These are phyloP conservation scores for Drosophila repletoides DNA, from an alignment of 1,140 invertebrate genomes.

Conservation along the genomic window DNA sequence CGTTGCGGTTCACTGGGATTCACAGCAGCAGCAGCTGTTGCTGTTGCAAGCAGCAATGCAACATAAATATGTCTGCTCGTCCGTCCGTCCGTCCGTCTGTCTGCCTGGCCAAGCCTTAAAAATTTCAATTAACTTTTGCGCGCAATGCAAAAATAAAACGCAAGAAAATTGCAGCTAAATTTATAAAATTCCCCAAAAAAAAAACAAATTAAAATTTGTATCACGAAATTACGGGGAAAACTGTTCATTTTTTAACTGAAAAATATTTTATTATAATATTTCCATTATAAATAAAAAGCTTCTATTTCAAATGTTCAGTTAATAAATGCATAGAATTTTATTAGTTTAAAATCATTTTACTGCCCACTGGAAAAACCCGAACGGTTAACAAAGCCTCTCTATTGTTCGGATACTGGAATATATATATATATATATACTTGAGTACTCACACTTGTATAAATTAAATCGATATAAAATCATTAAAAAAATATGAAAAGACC, in stretches of 20 bases:
- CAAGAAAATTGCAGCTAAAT: slow-evolving; percentile 33
- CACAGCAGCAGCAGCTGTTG: slow-evolving; percentile 32
- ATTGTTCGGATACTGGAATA: slow-evolving; percentile 7
- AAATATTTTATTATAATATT: too few relatives aligned
- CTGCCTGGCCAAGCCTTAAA: slow-evolving; percentile 61
- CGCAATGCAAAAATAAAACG: slow-evolving; percentile 36
- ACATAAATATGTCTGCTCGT: slow-evolving; percentile 50
- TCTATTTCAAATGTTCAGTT: too few relatives aligned
- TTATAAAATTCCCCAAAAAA: slow-evolving; percentile 9
- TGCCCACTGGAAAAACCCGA: background rate
- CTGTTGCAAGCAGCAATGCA: slow-evolving; percentile 34
- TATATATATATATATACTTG: background rate
- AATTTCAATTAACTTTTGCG: slow-evolving; percentile 69
- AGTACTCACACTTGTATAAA: slow-evolving; percentile 16
- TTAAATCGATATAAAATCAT: slow-evolving; percentile 39
- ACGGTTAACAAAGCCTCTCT: slow-evolving; percentile 20
- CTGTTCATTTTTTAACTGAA: too few relatives aligned
- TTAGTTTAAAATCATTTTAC: background rate
- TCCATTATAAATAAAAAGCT: too few relatives aligned
- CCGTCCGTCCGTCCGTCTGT: slow-evolving; percentile 48
- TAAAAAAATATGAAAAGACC: too few relatives aligned
- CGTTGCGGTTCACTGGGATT: slow-evolving; percentile 70
- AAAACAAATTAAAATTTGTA: too few relatives aligned
- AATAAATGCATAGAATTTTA: too few relatives aligned
- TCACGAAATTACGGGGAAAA: too few relatives aligned